These are phyloP conservation scores for Phymatocera aterrima DNA, from an alignment of 2,888 invertebrate species.

Conservation along the genomic window DNA sequence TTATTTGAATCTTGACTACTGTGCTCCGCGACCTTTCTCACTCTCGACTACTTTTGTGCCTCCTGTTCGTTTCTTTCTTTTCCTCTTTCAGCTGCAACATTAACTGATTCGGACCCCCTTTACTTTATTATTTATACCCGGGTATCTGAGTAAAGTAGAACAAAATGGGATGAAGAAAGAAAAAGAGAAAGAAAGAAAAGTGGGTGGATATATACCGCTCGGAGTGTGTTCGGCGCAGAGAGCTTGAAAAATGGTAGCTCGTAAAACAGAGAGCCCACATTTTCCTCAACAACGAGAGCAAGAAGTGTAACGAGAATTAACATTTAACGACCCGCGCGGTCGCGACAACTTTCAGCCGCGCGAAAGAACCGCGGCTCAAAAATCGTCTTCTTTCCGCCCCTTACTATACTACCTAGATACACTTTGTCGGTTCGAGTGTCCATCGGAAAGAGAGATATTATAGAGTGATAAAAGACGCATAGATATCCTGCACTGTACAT, in stretches of 20 bases:
- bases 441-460: not conserved
- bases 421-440: slow-evolving; percentile 5
- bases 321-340: slow-evolving; percentile 53
- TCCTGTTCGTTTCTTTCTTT: not conserved
- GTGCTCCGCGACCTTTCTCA: not conserved
- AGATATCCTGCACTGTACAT: too few relatives aligned
- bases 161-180: not conserved
- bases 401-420: slow-evolving; percentile 13
- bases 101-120: too few relatives aligned
- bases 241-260: slow-evolving; percentile 2
- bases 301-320: slow-evolving; percentile 55
- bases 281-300: slow-evolving; percentile 36
- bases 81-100: not conserved
- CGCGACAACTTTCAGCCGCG: slow-evolving; percentile 7
- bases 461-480: not conserved
- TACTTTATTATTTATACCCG: too few relatives aligned
- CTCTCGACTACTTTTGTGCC: not conserved
- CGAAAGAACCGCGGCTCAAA: slow-evolving; percentile 27
- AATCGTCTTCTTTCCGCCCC: too few relatives aligned
- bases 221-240: not conserved
- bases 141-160: too few relatives aligned
- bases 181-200: not conserved
- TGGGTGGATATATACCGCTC: not conserved
- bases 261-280: not conserved
- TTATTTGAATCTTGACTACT: slow-evolving; percentile 6